Percentiles rank a stretch among this genome's conserved stretches.
Evolutionary conservation across 2,888 invertebrate genomes (phyloP).

Genomic region (Apoda limacodes): DNA sequence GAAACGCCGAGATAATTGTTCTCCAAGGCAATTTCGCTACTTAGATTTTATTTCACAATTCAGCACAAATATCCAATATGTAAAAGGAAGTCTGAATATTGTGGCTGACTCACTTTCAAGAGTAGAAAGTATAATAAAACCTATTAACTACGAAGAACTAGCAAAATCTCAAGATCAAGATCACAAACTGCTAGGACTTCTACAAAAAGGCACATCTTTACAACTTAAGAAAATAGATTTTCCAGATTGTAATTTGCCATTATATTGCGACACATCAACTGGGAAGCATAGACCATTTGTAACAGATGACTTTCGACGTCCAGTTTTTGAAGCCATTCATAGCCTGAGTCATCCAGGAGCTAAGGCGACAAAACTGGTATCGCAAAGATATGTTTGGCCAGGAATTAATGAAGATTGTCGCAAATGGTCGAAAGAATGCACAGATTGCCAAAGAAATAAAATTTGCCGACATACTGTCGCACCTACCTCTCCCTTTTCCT

Average conservation of each 20-base stretch:
- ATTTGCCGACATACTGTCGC: neutral
- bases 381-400: conserved; percentile 14
- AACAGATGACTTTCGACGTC: conserved; percentile 5
- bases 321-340: conserved; percentile 9
- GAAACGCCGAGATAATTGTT: conserved; percentile 24
- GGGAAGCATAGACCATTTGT: too few species aligned
- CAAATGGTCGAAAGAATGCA: conserved; percentile 4
- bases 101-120: too few species aligned
- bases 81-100: too few species aligned
- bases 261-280: conserved; percentile 15
- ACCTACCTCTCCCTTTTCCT: neutral
- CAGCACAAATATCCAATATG: too few species aligned
- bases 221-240: conserved; percentile 9
- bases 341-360: too few species aligned
- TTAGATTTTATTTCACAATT: conserved; percentile 27
- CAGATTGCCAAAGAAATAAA: conserved; percentile 1
- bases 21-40: conserved; percentile 30
- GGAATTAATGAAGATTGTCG: conserved; percentile 3
- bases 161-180: too few species aligned
- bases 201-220: too few species aligned
- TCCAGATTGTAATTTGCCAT: conserved; percentile 11
- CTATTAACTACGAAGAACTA: too few species aligned
- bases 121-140: too few species aligned
- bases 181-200: too few species aligned
- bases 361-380: conserved; percentile 6